Evolutionary conservation across 2,888 invertebrate genomes (phyloP).

Genomic region (Cordilura impudica): DNA sequence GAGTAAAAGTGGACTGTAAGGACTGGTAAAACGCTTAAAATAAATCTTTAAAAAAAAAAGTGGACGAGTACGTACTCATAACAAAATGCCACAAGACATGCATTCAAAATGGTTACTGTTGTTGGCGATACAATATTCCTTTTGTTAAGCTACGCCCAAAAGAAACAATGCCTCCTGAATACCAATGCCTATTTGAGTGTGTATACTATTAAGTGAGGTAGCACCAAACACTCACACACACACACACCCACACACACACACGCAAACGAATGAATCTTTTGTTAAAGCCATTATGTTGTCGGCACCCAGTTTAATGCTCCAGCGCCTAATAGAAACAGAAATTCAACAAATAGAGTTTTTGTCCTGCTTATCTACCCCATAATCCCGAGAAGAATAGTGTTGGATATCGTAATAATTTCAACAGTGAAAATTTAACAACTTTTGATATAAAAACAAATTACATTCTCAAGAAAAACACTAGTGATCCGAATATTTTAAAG

Average conservation of each 20-base stretch:
- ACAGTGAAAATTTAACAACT: too few species aligned
- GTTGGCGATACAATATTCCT: constrained; percentile 33
- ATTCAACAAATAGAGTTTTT: too few species aligned
- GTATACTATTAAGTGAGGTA: background rate
- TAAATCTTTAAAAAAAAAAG: constrained; percentile 18
- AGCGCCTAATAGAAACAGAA: constrained; percentile 41
- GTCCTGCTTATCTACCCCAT: too few species aligned
- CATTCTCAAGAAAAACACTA: too few species aligned
- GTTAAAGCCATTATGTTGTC: constrained; percentile 63
- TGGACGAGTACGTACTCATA: background rate
- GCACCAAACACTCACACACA: background rate
- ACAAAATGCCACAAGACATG: constrained; percentile 53
- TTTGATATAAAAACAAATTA: too few species aligned
- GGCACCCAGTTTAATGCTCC: constrained; percentile 64
- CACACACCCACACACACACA: background rate
- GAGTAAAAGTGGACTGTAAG: background rate
- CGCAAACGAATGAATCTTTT: constrained; percentile 40
- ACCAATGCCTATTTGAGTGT: constrained; percentile 33
- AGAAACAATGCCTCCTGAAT: constrained; percentile 28
- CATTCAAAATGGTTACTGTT: constrained; percentile 47
- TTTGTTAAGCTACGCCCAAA: constrained; percentile 49
- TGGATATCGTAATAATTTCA: too few species aligned
- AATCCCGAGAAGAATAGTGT: too few species aligned
- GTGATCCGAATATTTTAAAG: too few species aligned
- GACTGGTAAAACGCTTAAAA: constrained; percentile 17